Percentiles rank a stretch among this genome's conserved stretches.
These are phyloP conservation scores for Turdus rufiventris DNA, from an alignment of 2,113 vertebrate genomes.

Conservation along the genomic window DNA sequence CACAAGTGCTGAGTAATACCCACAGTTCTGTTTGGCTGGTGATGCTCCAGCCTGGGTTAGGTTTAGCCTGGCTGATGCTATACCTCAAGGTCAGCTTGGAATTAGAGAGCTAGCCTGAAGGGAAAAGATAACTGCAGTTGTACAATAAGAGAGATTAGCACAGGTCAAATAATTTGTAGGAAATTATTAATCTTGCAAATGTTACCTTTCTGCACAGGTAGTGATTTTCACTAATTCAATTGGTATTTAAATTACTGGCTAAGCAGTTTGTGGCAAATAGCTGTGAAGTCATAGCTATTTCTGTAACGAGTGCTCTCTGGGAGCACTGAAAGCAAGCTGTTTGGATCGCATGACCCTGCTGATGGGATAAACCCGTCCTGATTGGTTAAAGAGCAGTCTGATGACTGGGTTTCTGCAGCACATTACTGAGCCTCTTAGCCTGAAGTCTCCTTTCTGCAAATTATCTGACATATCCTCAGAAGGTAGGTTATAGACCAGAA, in stretches of 20 bases:
- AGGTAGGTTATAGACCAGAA: neutral
- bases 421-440: rapidly evolving
- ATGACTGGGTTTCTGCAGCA: rapidly evolving
- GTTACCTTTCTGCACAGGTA: neutral
- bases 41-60: neutral
- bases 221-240: neutral
- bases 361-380: neutral
- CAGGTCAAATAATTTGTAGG: slow-evolving; percentile 3
- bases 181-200: slow-evolving; percentile 23
- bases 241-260: slow-evolving; percentile 12
- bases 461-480: neutral
- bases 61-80: neutral
- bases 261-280: neutral
- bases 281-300: slow-evolving; percentile 38
- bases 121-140: neutral
- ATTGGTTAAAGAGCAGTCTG: neutral
- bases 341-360: neutral
- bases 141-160: neutral
- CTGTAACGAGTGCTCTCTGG: neutral
- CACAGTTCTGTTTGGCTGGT: neutral
- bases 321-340: neutral
- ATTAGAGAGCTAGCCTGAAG: slow-evolving; percentile 5
- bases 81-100: slow-evolving; percentile 26
- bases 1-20: neutral
- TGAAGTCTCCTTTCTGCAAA: neutral